Evolutionary conservation across 2,888 invertebrate species (phyloP).

Genomic region (Meiosimyza platycephala): DNA sequence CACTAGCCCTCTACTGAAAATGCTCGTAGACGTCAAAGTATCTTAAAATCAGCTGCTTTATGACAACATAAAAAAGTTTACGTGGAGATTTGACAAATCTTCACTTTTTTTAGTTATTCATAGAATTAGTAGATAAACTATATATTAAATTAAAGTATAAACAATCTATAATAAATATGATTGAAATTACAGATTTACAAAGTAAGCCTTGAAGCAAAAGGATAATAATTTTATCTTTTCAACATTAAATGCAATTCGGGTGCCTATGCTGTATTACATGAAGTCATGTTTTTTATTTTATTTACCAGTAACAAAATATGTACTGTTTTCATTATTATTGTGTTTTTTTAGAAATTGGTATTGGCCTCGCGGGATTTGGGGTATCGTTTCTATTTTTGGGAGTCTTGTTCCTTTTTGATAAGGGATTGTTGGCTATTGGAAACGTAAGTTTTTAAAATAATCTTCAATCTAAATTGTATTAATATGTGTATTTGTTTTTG

Average conservation of each 20-base stretch:
- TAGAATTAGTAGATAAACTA: constrained; percentile 27
- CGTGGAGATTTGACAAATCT: constrained; percentile 48
- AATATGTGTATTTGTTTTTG: constrained; percentile 26
- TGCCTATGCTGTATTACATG: neutral
- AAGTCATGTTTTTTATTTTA: constrained; percentile 22
- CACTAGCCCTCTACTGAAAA: neutral
- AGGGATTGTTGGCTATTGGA: constrained; percentile 97
- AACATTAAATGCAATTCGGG: neutral
- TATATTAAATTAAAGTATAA: constrained; percentile 13
- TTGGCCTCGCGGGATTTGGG: constrained; percentile 96
- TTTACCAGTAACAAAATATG: neutral
- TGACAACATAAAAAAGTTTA: constrained; percentile 49
- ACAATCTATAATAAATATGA: constrained; percentile 70
- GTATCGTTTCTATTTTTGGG: constrained; percentile 95
- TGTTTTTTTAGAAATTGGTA: constrained; percentile 87
- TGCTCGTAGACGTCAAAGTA: constrained; percentile 16
- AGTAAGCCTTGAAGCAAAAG: constrained; percentile 71
- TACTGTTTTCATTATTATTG: constrained; percentile 25
- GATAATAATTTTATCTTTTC: neutral
- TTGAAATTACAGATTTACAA: constrained; percentile 85
- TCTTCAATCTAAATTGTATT: neutral
- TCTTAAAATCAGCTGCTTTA: constrained; percentile 46
- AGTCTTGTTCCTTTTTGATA: constrained; percentile 93
- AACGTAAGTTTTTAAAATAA: constrained; percentile 83
- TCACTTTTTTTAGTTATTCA: neutral